Conservation (phyloP, 2,113 vertebrate genomes). For the Cygnus atratus region DNA sequence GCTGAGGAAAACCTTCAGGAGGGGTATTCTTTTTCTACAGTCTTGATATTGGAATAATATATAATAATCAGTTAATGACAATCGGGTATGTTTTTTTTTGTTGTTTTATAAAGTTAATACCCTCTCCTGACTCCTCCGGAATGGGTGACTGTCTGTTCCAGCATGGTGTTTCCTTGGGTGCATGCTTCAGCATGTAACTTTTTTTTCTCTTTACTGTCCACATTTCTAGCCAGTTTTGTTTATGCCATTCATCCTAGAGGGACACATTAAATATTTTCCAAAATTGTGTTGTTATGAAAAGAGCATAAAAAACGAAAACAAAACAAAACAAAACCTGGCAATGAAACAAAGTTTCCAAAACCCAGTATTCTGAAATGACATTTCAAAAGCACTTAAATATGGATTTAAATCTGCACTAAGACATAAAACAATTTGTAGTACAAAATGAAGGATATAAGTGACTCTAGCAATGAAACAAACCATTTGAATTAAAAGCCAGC, state of each 20-base stretch:
- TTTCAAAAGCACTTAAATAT: neutral
- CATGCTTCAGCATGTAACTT: neutral
- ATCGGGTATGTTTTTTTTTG: neutral
- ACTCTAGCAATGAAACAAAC: neutral
- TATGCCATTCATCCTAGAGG: neutral
- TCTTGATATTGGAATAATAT: neutral
- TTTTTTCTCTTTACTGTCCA: neutral
- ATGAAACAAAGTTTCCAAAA: neutral
- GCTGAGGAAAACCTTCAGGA: neutral
- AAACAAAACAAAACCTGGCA: neutral
- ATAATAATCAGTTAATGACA: neutral
- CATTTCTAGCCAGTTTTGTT: neutral
- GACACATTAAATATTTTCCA: neutral
- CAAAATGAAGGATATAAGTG: neutral
- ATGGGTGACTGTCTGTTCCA: neutral
- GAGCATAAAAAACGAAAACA: neutral
- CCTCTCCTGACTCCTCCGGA: neutral
- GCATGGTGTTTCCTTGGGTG: neutral
- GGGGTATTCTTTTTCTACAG: neutral
- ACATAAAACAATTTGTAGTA: neutral
- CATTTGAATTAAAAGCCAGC: neutral
- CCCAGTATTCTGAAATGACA: neutral
- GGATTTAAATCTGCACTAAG: neutral
- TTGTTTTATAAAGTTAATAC: neutral
- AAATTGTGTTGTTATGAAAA: neutral